phyloP scores from a whole-genome alignment of 2,113 vertebrate genomes.

The Cheirogaleus medius region DNA sequence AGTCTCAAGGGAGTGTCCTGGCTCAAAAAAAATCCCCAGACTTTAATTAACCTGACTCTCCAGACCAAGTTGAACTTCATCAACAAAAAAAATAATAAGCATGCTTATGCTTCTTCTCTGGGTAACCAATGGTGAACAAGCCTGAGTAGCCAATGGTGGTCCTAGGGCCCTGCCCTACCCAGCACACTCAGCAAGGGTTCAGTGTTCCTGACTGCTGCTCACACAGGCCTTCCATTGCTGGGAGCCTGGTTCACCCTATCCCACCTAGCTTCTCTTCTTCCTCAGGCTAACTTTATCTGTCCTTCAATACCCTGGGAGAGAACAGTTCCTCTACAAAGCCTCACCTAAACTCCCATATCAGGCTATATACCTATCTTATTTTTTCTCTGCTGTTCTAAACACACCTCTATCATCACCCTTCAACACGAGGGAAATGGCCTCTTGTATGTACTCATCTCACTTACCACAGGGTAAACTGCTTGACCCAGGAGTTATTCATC shows the following conservation, averaged over 20 bases:
- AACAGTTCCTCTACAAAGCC: neutral
- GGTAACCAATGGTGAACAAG: too few relatives aligned
- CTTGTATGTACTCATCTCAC: neutral
- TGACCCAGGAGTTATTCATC: neutral
- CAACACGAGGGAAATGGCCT: neutral
- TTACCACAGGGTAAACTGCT: neutral
- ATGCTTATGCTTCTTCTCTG: neutral
- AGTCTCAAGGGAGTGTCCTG: neutral
- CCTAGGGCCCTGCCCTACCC: neutral
- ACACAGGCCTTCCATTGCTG: neutral
- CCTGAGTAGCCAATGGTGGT: neutral
- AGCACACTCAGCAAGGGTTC: too few relatives aligned
- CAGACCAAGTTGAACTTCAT: neutral
- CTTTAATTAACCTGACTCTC: neutral
- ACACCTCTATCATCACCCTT: neutral
- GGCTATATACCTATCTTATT: neutral
- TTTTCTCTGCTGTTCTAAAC: neutral
- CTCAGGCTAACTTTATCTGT: neutral
- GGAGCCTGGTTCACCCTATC: neutral
- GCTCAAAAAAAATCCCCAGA: neutral
- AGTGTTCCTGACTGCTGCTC: too few relatives aligned
- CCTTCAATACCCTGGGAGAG: neutral
- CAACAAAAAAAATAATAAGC: neutral
- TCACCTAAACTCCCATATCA: neutral
- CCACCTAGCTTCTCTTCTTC: neutral